Base-by-base conservation (phyloP, 2,797 vertebrate genomes). In the Siniperca undulata region DNA sequence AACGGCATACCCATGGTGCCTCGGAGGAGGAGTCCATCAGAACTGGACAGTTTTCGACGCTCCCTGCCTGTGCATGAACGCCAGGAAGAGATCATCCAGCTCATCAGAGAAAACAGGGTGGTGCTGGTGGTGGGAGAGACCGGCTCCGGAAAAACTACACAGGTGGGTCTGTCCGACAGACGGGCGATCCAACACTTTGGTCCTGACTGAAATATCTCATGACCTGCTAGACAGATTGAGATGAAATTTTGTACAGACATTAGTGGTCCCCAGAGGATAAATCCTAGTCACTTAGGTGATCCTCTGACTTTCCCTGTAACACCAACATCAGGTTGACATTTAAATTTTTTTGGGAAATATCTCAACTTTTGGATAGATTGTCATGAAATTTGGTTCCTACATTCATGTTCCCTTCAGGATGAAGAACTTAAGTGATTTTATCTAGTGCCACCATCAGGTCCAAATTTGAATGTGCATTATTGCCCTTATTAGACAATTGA, bases 101-200 rank as follows among this genome's bases (percentile, higher is more conserved):
- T 97, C 81, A 96, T 99, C 89, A 95, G 96, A 86, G 96, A 97
- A 20, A 96, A 97, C 93, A 96, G 95, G 87, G 95, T 98, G 83
- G 95, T 98, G 87, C 94, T 99, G 83, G 94, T 99, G 89, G 80
- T 99, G 74, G 98, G 98, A 88, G 98, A 99, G 92, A 98, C 98
- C 0, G 98, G 98, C 83, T 99, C 97, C 53, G 98, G 98, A 86
- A 99, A 99, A 95, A 99, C 98, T 27, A 99, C 98, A 44, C 98
- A 93, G 90, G 94, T 94, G 67, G 11, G 86, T 82, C 7, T n/a
- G 3, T 36, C 9, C 2, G 10, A 65, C n/a, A 34, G 7, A 42
- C 1, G 10, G 7, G 34, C 6, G 1, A 1, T 36, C 30, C 42
- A 56, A 24, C 22, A 16, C 67, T 70, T n/a, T 27, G 27, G 3